These are phyloP conservation scores for Entomobrya proxima DNA, from an alignment of 2,888 invertebrate species.

Conservation along the genomic window DNA sequence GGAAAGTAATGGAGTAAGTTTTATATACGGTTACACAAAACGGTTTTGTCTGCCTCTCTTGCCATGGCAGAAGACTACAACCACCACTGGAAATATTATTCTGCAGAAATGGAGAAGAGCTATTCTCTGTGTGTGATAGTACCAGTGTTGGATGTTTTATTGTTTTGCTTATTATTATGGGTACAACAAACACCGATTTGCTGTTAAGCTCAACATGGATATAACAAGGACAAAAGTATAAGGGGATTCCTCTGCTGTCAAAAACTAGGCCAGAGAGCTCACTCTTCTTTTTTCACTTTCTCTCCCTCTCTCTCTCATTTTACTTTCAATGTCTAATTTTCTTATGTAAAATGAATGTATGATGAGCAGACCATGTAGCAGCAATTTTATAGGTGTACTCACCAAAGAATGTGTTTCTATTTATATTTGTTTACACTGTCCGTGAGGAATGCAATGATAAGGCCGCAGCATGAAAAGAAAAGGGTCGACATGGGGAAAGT, in stretches of 20 bases:
- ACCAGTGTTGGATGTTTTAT: conserved; percentile 57
- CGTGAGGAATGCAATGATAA: not conserved
- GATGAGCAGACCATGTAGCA: not conserved
- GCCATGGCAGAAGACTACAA: no score
- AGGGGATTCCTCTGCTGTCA: conserved; percentile 57
- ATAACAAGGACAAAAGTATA: conserved; percentile 40
- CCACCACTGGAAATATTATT: not conserved
- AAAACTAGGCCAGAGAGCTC: conserved; percentile 60
- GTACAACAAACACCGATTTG: conserved; percentile 40
- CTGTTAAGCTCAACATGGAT: conserved; percentile 34
- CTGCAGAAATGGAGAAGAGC: no score
- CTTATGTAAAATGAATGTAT: not conserved
- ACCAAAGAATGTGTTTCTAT: not conserved
- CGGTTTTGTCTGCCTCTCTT: not conserved
- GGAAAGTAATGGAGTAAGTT: conserved; percentile 59
- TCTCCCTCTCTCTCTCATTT: not conserved
- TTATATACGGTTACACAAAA: conserved; percentile 20
- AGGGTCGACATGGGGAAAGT: conserved; percentile 18
- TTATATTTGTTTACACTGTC: not conserved
- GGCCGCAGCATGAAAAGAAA: not conserved
- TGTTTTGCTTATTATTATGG: conserved; percentile 50
- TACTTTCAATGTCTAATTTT: not conserved
- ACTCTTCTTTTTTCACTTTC: conserved; percentile 12
- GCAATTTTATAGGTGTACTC: not conserved
- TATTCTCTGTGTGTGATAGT: no score